Evolutionary conservation across 2,888 invertebrate species (phyloP), one percentile per base, ranked within the genome.

Genomic region (Rhamnusium bicolor): DNA sequence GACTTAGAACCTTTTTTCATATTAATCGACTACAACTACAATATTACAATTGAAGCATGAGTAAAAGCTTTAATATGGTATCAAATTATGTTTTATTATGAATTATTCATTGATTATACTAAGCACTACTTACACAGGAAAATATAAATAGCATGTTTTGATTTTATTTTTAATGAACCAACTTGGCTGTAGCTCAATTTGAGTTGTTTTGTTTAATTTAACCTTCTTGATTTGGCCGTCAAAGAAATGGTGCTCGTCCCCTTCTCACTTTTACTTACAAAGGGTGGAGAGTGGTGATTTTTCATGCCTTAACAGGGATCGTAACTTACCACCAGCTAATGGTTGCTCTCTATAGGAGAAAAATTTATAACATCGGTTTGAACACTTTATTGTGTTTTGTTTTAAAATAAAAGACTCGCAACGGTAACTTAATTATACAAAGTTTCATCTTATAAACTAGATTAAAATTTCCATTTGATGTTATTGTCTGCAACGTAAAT

Each of bases 401-500:
- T 18, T 18, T 49, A 24, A 21, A 24, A 54, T 12, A 21, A 58
- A 29, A 58, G 10, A 29, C 14, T 58, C n/a, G 12, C 16, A 16
- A 58, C 10, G 4, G 27, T 29, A 58, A 58, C n/a, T 3, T 32
- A 10, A 16, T 58, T 21, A 54, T 58, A n/a, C 58, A 32, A 58
- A 58, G 14, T 16, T 58, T 58, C 32, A 32, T 58, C 14, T 32
- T 58, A 58, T 58, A 58, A 29, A 58, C 16, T 12, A 16, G 32
- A 32, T 29, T 32, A 29, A 58, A 58, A 32, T 32, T 32, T 29
- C n/a, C n/a, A 58, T 46, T 61, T 21, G 21, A 61, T 16, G 40
- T 4, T 40, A 53, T 65, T 65, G 18, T 53, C 32, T 29, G 51
- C 40, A 54, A 60, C 60, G 19, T 61, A 21, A 53, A 69, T 61